Conservation (phyloP, 2,113 vertebrate species). For the Triplophysa dalaica region DNA sequence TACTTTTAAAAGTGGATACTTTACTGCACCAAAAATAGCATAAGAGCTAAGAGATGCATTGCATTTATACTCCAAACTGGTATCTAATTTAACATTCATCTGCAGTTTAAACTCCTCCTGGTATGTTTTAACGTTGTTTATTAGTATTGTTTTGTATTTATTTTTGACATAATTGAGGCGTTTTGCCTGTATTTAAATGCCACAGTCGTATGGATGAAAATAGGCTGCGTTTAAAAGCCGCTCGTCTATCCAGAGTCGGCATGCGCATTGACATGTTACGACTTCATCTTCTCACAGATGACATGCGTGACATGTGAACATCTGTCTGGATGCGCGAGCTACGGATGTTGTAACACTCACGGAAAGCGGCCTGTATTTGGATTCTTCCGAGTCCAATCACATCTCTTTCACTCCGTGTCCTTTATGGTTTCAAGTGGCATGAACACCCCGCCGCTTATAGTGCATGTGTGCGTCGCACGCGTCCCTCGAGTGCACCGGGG, state of each 20-base stretch:
- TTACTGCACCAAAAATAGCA: background rate
- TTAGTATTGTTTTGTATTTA: slow-evolving; percentile 8
- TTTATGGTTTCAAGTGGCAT: slow-evolving; percentile 47
- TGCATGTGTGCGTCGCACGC: slow-evolving; percentile 56
- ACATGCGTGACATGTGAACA: slow-evolving; percentile 26
- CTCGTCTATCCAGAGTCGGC: background rate
- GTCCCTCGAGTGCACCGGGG: slow-evolving; percentile 29
- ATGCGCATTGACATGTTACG: background rate
- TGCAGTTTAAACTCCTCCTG: slow-evolving; percentile 53
- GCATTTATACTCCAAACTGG: background rate
- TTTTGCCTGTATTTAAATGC: background rate
- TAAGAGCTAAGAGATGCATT: background rate
- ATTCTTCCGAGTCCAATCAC: slow-evolving; percentile 35
- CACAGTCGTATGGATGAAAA: background rate
- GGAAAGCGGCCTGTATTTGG: slow-evolving; percentile 67
- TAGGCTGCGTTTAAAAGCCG: background rate
- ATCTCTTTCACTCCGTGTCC: slow-evolving; percentile 64
- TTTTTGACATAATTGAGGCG: slow-evolving; percentile 26
- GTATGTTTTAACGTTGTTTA: slow-evolving; percentile 63
- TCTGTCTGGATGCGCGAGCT: slow-evolving; percentile 32
- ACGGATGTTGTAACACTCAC: slow-evolving; percentile 68
- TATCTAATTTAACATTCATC: slow-evolving; percentile 13
- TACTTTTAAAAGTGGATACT: too few species aligned
- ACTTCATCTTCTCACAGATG: slow-evolving; percentile 1
- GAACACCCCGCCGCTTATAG: slow-evolving; percentile 39